Evolutionary conservation across 1,140 invertebrate genomes (phyloP).

Genomic region (Gonioctena quinquepunctata): DNA sequence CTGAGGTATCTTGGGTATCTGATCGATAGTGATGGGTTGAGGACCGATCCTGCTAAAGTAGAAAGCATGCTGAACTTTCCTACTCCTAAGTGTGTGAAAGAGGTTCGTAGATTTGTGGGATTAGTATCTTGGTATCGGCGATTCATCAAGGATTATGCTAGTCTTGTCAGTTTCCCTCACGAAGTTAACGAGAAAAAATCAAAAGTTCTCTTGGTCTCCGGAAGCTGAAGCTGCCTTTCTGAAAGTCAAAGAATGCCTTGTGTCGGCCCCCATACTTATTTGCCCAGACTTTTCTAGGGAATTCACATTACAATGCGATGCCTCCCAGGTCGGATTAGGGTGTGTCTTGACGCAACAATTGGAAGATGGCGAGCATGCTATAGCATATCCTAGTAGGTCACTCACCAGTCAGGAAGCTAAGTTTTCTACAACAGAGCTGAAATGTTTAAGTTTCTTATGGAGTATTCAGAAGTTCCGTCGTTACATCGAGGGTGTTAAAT

Average conservation of each 20-base stretch:
- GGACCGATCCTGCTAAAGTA: constrained; percentile 9
- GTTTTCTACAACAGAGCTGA: too few species aligned
- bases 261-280: constrained; percentile 12
- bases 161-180: constrained; percentile 43
- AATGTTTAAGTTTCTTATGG: constrained; percentile 51
- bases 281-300: constrained; percentile 19
- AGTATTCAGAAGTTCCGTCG: constrained; percentile 52
- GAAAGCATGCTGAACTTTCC: constrained; percentile 49
- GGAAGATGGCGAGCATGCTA: constrained; percentile 37
- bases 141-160: constrained; percentile 3
- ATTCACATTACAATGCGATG: constrained; percentile 34
- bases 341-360: constrained; percentile 40
- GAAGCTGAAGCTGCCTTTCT: constrained; percentile 5
- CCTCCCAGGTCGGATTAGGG: constrained; percentile 37
- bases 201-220: constrained; percentile 17
- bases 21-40: background rate
- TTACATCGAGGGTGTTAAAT: constrained; percentile 55
- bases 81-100: constrained; percentile 34
- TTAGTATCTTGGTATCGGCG: constrained; percentile 20
- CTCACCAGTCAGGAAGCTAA: constrained; percentile 52
- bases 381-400: constrained; percentile 54
- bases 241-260: constrained; percentile 9
- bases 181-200: constrained; percentile 37
- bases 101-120: constrained; percentile 17
- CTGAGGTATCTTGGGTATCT: constrained; percentile 13